Evolutionary conservation across 2,888 invertebrate species (phyloP).

Genomic region (Pristionchus maxplancki): DNA sequence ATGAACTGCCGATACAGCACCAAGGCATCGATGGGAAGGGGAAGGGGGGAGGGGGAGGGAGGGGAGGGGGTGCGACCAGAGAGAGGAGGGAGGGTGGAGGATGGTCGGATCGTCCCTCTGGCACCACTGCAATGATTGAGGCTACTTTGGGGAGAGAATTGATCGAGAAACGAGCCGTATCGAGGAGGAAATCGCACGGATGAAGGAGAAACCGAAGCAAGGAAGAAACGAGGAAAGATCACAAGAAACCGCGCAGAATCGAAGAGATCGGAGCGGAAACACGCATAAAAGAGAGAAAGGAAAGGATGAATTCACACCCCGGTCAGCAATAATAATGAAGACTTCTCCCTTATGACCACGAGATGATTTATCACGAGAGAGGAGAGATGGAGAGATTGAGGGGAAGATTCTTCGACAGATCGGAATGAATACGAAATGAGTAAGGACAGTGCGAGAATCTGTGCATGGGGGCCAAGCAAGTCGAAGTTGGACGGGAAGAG

Average conservation of each 20-base stretch:
- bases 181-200: background rate
- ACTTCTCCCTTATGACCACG: too few relatives aligned
- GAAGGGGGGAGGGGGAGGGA: background rate
- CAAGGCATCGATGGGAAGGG: conserved; percentile 16
- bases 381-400: background rate
- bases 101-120: background rate
- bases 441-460: too few relatives aligned
- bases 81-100: background rate
- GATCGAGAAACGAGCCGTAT: background rate
- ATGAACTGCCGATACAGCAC: conserved; percentile 46
- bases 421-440: too few relatives aligned
- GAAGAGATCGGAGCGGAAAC: background rate
- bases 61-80: background rate
- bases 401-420: background rate
- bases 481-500: background rate
- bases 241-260: background rate
- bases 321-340: background rate
- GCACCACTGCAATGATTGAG: too few relatives aligned
- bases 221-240: background rate
- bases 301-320: background rate
- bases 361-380: background rate
- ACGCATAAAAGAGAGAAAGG: background rate
- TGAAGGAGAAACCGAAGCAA: background rate
- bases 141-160: background rate
- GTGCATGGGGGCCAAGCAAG: background rate